phyloP scores from a whole-genome alignment of 2,797 vertebrate species.

The Danio kyathit region DNA sequence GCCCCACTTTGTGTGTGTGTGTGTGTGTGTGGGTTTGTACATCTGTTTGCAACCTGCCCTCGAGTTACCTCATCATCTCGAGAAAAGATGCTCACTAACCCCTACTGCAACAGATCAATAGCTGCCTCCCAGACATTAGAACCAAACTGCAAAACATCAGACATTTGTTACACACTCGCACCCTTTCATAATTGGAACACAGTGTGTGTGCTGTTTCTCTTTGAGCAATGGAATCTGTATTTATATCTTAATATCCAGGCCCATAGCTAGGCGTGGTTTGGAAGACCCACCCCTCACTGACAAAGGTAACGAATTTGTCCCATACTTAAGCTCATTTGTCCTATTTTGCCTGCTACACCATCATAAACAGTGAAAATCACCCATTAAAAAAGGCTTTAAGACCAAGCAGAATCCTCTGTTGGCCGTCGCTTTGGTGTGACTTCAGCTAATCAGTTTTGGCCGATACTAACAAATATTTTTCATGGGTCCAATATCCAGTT shows the following conservation, averaged over 20 bases:
- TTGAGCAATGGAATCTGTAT: background rate
- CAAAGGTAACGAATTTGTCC: too few relatives aligned
- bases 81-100: slow-evolving; percentile 52
- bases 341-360: too few relatives aligned
- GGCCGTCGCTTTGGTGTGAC: too few relatives aligned
- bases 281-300: too few relatives aligned
- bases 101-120: slow-evolving; percentile 43
- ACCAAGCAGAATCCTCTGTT: too few relatives aligned
- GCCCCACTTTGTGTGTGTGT: slow-evolving; percentile 14
- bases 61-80: slow-evolving; percentile 55
- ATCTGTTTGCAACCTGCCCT: slow-evolving; percentile 49
- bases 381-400: too few relatives aligned
- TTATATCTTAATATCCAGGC: background rate
- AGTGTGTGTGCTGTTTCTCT: slow-evolving; percentile 8
- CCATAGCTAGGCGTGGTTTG: too few relatives aligned
- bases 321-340: too few relatives aligned
- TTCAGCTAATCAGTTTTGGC: too few relatives aligned
- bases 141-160: slow-evolving; percentile 21
- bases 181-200: slow-evolving; percentile 29
- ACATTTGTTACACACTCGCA: slow-evolving; percentile 3
- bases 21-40: slow-evolving; percentile 44
- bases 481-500: too few relatives aligned
- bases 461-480: too few relatives aligned
- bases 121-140: slow-evolving; percentile 41
- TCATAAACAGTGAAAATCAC: too few relatives aligned